Base-by-base conservation (phyloP, 2,113 vertebrate genomes). In the Dolichallabes microphthalmus region DNA sequence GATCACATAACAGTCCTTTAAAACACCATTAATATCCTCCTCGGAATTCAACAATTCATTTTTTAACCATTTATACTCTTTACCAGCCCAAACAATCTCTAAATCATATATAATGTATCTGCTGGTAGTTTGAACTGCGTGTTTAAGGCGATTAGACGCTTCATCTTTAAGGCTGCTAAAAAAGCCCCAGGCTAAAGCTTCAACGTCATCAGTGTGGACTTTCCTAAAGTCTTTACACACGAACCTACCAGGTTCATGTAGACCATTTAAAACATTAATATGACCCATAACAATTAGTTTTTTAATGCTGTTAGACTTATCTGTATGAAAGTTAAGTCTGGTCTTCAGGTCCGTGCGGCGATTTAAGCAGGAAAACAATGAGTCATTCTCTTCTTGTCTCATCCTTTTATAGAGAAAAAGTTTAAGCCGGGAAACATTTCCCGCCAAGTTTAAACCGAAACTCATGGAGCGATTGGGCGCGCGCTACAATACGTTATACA, bases 21-120 rank as follows among this genome's bases (percentile, higher is more conserved):
- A 32, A 6, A 68, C 27, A 68, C 0, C 0, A 68, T 68, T 68
- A 8, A 32, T 68, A 0, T 32, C 64, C 7, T 68, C 27, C 14
- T 68, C 27, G 8, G 27, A 17, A 2, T 2, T 17, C 19, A 68
- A 17, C 27, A 68, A 30, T 1, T 68, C 6, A 32, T 32, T 32
- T 32, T 32, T 15, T 32, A 8, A 0, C 4, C 64, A 30, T 1
- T 15, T 68, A 12, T 19, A 8, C 0, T 17, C 0, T 0, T 32
- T 32, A 66, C 0, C 0, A 6, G 0, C 27, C 27, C 27, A 17
- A 17, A 32, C 0, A 17, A 32, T 0, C 17, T 68, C 1, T 9
- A 68, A 32, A 68, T 32, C 14, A 68, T 17, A 17, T 68, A 32
- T 32, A 8, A 32, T 68, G 30, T 7, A 30, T 30, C 2, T 66